phyloP scores from a whole-genome alignment of 2,797 vertebrate genomes.

The Chloroceryle amazona region DNA sequence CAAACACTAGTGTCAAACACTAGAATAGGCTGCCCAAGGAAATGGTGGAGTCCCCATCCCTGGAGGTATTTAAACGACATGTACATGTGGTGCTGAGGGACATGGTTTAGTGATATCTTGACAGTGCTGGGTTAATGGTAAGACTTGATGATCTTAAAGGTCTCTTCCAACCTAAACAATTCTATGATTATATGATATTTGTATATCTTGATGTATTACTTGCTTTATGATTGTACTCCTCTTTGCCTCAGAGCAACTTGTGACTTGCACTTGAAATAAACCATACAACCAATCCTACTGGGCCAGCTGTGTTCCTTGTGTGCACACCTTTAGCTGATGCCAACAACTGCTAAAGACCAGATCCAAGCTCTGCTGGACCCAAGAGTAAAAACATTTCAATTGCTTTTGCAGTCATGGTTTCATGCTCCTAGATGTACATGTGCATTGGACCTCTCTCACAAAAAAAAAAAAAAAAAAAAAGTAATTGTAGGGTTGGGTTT shows the following conservation, averaged over 20 bases:
- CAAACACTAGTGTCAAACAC: neutral
- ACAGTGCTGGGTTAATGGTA: neutral
- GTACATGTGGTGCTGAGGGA: neutral
- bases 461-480: no score
- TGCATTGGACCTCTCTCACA: neutral
- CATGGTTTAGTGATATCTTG: neutral
- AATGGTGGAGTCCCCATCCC: neutral
- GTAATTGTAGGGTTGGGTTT: rapidly evolving
- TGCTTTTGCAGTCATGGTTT: neutral
- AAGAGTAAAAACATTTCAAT: rapidly evolving
- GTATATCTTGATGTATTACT: neutral
- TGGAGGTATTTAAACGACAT: neutral
- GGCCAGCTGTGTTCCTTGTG: neutral
- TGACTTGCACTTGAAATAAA: neutral
- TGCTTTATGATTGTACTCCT: neutral
- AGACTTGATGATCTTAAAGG: no score
- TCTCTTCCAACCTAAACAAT: no score
- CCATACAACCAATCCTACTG: neutral
- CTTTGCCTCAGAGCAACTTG: neutral
- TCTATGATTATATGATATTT: neutral
- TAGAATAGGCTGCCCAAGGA: neutral
- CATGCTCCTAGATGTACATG: neutral
- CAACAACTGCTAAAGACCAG: neutral
- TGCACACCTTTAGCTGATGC: rapidly evolving
- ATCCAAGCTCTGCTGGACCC: neutral